These are phyloP conservation scores for Poeciliopsis gracilis DNA, from an alignment of 2,797 vertebrate species.

Conservation along the genomic window DNA sequence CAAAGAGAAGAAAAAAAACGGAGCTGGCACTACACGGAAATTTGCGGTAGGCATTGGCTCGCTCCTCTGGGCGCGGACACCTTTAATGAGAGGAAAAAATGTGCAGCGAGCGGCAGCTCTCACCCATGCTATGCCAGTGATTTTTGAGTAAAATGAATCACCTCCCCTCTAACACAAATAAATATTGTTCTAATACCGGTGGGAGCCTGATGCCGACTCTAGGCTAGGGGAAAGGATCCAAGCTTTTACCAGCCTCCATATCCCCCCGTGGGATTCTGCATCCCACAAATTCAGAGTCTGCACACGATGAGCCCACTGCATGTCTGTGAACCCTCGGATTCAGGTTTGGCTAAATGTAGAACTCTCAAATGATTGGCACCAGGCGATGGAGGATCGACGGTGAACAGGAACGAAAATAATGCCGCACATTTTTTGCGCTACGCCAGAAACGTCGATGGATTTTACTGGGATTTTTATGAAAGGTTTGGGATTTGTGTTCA, in stretches of 20 bases:
- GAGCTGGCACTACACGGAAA: conserved; percentile 64
- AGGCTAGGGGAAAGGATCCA: conserved; percentile 40
- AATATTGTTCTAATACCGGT: conserved; percentile 66
- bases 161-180: conserved; percentile 70
- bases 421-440: background rate
- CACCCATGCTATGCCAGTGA: conserved; percentile 60
- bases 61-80: conserved; percentile 68
- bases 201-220: conserved; percentile 47
- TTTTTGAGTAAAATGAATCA: conserved; percentile 76
- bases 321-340: conserved; percentile 58
- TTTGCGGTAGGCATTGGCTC: conserved; percentile 60
- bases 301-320: conserved; percentile 31
- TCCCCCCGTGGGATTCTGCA: conserved; percentile 27
- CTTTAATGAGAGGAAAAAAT: conserved; percentile 78
- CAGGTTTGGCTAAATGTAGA: conserved; percentile 39
- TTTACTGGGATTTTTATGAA: background rate
- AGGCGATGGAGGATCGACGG: background rate
- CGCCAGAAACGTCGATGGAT: background rate
- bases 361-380: conserved; percentile 35
- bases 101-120: conserved; percentile 64
- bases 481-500: background rate
- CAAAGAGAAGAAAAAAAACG: conserved; percentile 63
- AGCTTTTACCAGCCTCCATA: conserved; percentile 28
- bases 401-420: background rate
- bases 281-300: conserved; percentile 36